Evolutionary conservation across 2,888 invertebrate species (phyloP).

Genomic region (Clitarchus hookeri): DNA sequence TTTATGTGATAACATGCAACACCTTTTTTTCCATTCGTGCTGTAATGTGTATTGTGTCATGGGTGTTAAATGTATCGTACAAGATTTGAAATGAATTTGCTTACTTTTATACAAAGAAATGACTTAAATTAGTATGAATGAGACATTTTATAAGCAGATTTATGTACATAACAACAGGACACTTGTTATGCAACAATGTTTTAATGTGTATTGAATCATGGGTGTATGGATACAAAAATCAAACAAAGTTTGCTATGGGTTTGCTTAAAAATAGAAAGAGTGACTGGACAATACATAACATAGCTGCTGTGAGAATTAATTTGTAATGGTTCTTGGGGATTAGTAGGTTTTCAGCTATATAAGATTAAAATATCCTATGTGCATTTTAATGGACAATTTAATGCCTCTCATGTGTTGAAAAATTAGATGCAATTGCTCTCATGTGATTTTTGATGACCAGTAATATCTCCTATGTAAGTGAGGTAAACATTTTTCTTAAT

Average conservation of each 20-base stretch:
- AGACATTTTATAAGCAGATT: too few species aligned
- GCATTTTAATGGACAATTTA: background rate
- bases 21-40: too few species aligned
- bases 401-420: background rate
- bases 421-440: background rate
- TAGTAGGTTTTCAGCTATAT: background rate
- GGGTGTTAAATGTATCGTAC: background rate
- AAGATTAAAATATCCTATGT: too few species aligned
- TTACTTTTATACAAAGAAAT: background rate
- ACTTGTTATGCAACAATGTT: too few species aligned
- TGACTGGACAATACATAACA: too few species aligned
- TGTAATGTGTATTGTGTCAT: too few species aligned
- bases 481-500: background rate
- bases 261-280: background rate
- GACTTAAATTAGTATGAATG: background rate
- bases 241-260: background rate
- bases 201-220: too few species aligned
- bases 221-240: background rate
- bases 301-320: too few species aligned
- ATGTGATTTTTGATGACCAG: background rate
- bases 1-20: too few species aligned
- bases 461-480: background rate
- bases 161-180: too few species aligned
- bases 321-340: background rate
- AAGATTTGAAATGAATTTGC: background rate